These are phyloP conservation scores for Saguinus midas DNA, from an alignment of 2,113 vertebrate genomes.

Conservation along the genomic window DNA sequence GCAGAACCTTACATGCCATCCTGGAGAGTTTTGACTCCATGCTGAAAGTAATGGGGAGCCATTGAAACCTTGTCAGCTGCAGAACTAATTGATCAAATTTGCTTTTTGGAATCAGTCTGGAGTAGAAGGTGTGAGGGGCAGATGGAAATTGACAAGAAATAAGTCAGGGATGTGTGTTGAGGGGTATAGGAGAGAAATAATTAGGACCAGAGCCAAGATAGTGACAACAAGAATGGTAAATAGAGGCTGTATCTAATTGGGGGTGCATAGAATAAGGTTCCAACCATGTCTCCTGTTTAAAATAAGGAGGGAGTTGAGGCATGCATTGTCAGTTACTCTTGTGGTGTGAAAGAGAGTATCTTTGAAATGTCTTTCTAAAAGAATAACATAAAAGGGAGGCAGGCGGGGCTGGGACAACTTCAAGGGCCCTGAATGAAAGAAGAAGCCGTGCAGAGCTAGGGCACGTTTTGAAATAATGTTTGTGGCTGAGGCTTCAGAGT, in stretches of 20 bases:
- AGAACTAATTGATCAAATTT: slow-evolving; percentile 56
- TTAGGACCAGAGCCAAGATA: slow-evolving; percentile 50
- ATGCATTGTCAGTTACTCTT: neutral
- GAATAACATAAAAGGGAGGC: neutral
- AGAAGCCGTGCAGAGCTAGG: neutral
- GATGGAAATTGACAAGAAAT: slow-evolving; percentile 59
- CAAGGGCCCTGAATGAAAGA: neutral
- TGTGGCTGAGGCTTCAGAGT: neutral
- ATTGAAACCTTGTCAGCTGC: neutral
- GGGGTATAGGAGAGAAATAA: slow-evolving; percentile 45
- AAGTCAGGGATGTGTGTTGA: slow-evolving; percentile 19
- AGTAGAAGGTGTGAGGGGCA: slow-evolving; percentile 44
- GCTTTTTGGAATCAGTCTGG: slow-evolving; percentile 41
- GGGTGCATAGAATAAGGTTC: neutral
- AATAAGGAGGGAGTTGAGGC: neutral
- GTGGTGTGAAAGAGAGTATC: neutral
- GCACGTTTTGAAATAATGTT: neutral
- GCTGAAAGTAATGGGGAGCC: neutral
- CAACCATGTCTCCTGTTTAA: neutral
- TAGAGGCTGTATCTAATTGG: neutral
- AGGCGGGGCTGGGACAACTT: neutral
- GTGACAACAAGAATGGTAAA: neutral
- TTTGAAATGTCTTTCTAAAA: slow-evolving; percentile 18
- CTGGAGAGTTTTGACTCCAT: neutral
- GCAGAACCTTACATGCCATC: neutral